These are phyloP conservation scores for Lepidurus packardi DNA, from an alignment of 1,140 invertebrate genomes.

Conservation along the genomic window DNA sequence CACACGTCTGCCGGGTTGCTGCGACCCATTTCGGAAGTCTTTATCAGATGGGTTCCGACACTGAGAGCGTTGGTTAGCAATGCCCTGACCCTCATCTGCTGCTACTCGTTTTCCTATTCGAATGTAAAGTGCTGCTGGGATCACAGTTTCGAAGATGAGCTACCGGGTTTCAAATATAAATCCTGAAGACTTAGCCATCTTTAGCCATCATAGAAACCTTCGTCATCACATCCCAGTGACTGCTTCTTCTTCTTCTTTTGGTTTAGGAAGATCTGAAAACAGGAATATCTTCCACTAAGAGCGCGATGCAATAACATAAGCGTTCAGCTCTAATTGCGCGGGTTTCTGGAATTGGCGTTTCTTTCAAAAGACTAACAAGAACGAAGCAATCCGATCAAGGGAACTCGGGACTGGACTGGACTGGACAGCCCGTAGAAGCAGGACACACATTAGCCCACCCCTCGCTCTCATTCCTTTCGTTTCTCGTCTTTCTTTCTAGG, in stretches of 20 bases:
- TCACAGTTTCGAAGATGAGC: background rate
- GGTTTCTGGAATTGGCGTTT: background rate
- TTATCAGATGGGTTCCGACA: conserved; percentile 2
- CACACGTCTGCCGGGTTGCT: conserved; percentile 10
- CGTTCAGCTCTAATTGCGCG: background rate
- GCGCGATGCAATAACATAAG: too few species aligned
- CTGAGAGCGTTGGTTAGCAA: background rate
- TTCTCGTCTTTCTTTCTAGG: background rate
- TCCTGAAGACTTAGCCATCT: background rate
- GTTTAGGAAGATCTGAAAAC: background rate
- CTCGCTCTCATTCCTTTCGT: background rate
- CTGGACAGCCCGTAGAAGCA: background rate
- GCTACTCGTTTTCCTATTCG: background rate
- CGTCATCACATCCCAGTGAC: background rate
- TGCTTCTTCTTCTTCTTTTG: background rate
- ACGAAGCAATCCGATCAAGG: background rate
- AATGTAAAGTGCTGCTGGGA: background rate
- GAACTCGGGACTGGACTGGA: background rate
- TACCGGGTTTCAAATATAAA: background rate
- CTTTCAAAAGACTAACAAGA: conserved; percentile 5
- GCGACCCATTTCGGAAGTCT: background rate
- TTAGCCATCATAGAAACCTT: background rate
- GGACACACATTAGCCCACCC: background rate
- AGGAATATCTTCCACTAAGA: too few species aligned
- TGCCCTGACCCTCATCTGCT: background rate